phyloP scores from a whole-genome alignment of 2,113 vertebrate genomes.

The Mesitornis unicolor region DNA sequence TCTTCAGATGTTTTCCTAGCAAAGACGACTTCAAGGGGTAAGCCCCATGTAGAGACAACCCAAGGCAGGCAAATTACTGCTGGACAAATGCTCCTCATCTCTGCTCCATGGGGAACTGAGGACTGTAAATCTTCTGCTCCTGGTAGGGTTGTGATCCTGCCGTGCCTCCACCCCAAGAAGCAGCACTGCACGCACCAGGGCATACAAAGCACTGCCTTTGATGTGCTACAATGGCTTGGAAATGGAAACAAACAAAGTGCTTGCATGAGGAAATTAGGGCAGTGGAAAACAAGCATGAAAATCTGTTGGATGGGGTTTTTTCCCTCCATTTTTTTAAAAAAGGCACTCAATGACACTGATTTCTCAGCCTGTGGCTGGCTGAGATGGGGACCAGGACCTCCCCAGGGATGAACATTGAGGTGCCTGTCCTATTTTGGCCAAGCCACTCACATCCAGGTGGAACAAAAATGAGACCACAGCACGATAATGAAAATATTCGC shows the following conservation, averaged over 20 bases:
- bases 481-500: neutral
- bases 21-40: neutral
- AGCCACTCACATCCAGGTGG: neutral
- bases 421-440: neutral
- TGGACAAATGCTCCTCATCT: neutral
- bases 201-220: constrained; percentile 11
- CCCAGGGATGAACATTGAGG: neutral
- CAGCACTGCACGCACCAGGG: neutral
- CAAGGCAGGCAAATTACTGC: neutral
- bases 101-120: fast-evolving
- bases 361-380: neutral
- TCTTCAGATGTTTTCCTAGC: neutral
- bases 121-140: neutral
- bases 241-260: constrained; percentile 48
- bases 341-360: neutral
- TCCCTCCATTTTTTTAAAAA: neutral
- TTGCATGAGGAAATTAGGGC: constrained; percentile 28
- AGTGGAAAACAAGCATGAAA: neutral
- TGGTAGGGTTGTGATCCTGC: neutral
- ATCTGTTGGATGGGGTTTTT: neutral
- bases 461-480: neutral
- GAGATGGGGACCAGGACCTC: neutral
- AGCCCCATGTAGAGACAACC: neutral
- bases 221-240: constrained; percentile 15
- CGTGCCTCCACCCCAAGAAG: neutral